Evolutionary conservation across 1,140 invertebrate genomes (phyloP), one percentile per base, ranked within the genome.

Genomic region (Caenorhabditis brenneri): DNA sequence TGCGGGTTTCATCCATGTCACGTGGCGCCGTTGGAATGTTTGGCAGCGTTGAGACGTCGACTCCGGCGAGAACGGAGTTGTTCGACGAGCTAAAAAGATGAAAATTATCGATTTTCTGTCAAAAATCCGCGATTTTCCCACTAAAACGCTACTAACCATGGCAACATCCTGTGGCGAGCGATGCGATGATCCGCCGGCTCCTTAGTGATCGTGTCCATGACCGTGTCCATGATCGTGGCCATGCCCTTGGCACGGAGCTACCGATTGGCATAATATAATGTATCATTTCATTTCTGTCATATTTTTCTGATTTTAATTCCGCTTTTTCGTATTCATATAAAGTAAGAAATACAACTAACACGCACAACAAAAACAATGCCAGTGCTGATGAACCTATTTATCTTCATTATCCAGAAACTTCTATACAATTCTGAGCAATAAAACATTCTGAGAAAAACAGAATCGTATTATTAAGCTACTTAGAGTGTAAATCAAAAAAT

Each of bases 1-100:
- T 48, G 29, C 88, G 88, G 22, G 89, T 85, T 60, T 88, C 87
- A 12, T 78, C 79, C 10, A 90, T 51, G 49, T 88, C 87, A 7
- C 81, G 48, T 24, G 79, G 79, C 12, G 84, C 84, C 12, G 80
- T 36, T 39, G 27, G 36, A 19, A 42, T 83, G 7, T 80, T 80
- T 5, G 79, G 51, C 46, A 80, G 12, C 24, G 12, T 39, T 15
- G 51, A 53, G 24, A 74, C 36, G 24, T 74, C 69, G 31, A 39
- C 49, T 15, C 69, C 48, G 22, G 42, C 82, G 29, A 33, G 16
- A n/a, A 19, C 69, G 65, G 42, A 79, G 46, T 39, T 65, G 65
- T 36, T 65, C 65, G 49, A 53, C 42, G 24, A 78, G 42, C 42
- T 82, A 16, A 74, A 46, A 81, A 9, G 16, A 22, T 4, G n/a